These are phyloP conservation scores for Salpingus planirostris DNA, from an alignment of 2,888 invertebrate genomes.

Conservation along the genomic window DNA sequence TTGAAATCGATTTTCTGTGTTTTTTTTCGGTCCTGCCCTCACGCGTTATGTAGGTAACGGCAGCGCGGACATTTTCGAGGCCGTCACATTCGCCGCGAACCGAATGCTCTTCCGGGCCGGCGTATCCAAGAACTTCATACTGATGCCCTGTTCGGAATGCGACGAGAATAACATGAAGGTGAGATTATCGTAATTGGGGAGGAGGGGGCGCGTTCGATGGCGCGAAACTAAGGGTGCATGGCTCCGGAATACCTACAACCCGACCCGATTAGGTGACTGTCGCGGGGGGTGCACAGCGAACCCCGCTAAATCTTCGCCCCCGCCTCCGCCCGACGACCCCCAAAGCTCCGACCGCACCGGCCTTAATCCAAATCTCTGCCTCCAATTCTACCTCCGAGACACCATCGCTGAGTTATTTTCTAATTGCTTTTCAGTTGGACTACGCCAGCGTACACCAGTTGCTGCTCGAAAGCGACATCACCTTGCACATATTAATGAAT, in stretches of 20 bases:
- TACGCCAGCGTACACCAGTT: slow-evolving; percentile 76
- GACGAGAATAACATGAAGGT: slow-evolving; percentile 60
- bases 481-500: slow-evolving; percentile 75
- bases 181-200: too few relatives aligned
- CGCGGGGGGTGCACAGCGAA: slow-evolving; percentile 4
- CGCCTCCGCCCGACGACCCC: too few relatives aligned
- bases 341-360: slow-evolving; percentile 19
- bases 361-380: slow-evolving; percentile 18
- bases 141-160: slow-evolving; percentile 74
- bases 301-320: slow-evolving; percentile 14
- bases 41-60: slow-evolving; percentile 48
- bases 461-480: slow-evolving; percentile 70
- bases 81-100: slow-evolving; percentile 62
- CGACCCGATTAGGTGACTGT: too few relatives aligned
- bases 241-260: too few relatives aligned
- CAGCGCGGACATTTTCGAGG: slow-evolving; percentile 64
- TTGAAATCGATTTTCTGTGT: too few relatives aligned
- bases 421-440: slow-evolving; percentile 54
- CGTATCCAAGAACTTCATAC: slow-evolving; percentile 71
- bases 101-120: slow-evolving; percentile 68
- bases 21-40: too few relatives aligned
- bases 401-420: slow-evolving; percentile 15
- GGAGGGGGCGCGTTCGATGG: neutral
- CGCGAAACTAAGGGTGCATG: too few relatives aligned
- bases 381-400: slow-evolving; percentile 13